These are phyloP conservation scores for Metopia argyrocephala DNA, from an alignment of 2,888 invertebrate genomes.

Conservation along the genomic window DNA sequence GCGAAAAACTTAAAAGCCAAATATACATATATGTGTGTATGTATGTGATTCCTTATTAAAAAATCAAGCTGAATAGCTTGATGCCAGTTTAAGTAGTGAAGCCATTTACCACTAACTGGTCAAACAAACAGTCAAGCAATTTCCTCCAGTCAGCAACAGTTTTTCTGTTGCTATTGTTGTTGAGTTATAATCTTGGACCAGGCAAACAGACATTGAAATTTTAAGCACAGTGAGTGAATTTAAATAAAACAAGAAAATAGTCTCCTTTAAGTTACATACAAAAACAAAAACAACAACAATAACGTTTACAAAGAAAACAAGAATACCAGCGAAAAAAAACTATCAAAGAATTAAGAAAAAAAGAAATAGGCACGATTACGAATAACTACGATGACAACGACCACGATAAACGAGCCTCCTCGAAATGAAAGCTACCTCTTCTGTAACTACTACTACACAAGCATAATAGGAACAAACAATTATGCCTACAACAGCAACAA, in stretches of 20 bases:
- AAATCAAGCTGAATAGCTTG: not conserved
- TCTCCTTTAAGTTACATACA: conserved; percentile 32
- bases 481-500: not conserved
- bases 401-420: conserved; percentile 55
- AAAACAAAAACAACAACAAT: too few species aligned
- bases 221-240: conserved; percentile 48
- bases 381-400: conserved; percentile 25
- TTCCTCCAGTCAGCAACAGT: not conserved
- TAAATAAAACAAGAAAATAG: conserved; percentile 52
- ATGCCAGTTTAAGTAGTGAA: not conserved
- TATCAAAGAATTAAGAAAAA: conserved; percentile 7
- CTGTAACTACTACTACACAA: not conserved
- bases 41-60: not conserved
- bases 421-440: conserved; percentile 29
- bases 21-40: too few species aligned
- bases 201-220: conserved; percentile 62
- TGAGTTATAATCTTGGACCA: conserved; percentile 53
- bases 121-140: too few species aligned
- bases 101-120: too few species aligned
- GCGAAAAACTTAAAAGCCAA: not conserved
- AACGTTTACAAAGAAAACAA: not conserved
- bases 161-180: not conserved
- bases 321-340: not conserved
- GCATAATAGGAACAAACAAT: not conserved
- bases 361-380: conserved; percentile 47